Conservation (phyloP, 2,888 invertebrate genomes). For the Minunthozetes semirufus region DNA sequence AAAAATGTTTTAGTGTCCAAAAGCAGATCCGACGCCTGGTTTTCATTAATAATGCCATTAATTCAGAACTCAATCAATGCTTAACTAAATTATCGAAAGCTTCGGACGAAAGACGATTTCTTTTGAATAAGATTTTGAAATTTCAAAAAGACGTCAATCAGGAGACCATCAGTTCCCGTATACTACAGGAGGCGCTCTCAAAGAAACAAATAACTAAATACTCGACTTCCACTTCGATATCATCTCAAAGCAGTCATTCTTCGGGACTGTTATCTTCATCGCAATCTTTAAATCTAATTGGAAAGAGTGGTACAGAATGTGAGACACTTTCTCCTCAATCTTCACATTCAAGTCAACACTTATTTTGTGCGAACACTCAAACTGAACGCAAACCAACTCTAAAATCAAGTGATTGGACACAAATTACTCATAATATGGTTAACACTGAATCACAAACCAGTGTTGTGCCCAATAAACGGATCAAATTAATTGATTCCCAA, state of each 20-base stretch:
- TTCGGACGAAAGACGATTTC: slow-evolving; percentile 24
- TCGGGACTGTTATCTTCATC: no score
- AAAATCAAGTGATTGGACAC: background rate
- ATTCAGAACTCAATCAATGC: slow-evolving; percentile 22
- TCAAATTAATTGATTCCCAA: background rate
- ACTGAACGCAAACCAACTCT: background rate
- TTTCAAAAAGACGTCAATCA: slow-evolving; percentile 20
- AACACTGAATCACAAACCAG: background rate
- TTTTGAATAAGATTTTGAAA: slow-evolving; percentile 30
- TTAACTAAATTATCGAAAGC: background rate
- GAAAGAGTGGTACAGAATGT: background rate
- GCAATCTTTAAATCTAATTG: no score
- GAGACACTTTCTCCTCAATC: no score
- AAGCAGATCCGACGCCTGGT: slow-evolving; percentile 14
- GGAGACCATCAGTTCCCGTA: slow-evolving; percentile 20
- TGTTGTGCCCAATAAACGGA: background rate
- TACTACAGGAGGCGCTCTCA: slow-evolving; percentile 28
- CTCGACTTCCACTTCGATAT: background rate
- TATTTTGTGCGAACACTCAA: background rate
- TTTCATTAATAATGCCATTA: slow-evolving; percentile 28
- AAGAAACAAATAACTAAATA: background rate
- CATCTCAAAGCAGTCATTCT: background rate
- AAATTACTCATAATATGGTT: background rate
- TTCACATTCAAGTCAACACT: background rate
- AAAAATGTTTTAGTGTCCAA: slow-evolving; percentile 16